Evolutionary conservation across 1,140 invertebrate species (phyloP).

Genomic region (Pseudoatta argentina): DNA sequence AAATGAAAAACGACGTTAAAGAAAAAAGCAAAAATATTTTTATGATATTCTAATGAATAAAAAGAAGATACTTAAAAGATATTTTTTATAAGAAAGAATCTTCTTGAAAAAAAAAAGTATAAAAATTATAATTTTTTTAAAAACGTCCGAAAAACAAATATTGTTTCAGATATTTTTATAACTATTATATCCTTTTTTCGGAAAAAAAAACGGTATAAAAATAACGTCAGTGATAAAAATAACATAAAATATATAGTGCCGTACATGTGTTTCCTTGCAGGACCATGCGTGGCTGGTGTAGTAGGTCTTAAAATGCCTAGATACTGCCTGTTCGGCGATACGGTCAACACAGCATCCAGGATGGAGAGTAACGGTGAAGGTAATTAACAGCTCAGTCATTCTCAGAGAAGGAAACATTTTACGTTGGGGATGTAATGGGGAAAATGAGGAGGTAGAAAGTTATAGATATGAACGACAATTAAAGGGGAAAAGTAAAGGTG

Average conservation of each 20-base stretch:
- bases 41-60: background rate
- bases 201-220: too few relatives aligned
- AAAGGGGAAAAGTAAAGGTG: conserved; percentile 38
- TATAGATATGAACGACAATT: conserved; percentile 37
- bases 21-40: background rate
- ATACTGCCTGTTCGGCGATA: conserved; percentile 97
- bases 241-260: background rate
- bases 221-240: background rate
- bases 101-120: background rate
- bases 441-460: conserved; percentile 5
- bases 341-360: conserved; percentile 96
- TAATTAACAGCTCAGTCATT: conserved; percentile 78
- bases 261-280: conserved; percentile 84
- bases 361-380: conserved; percentile 97
- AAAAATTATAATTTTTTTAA: background rate
- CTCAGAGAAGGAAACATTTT: conserved; percentile 10
- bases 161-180: background rate
- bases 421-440: conserved; percentile 7
- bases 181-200: background rate
- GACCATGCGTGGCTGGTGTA: conserved; percentile 96
- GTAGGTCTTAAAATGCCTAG: conserved; percentile 97
- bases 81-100: background rate
- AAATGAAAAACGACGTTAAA: background rate
- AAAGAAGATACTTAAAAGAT: background rate
- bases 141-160: background rate